These are phyloP conservation scores for Mus spicilegus DNA, from an alignment of 2,113 vertebrate genomes.

Conservation along the genomic window DNA sequence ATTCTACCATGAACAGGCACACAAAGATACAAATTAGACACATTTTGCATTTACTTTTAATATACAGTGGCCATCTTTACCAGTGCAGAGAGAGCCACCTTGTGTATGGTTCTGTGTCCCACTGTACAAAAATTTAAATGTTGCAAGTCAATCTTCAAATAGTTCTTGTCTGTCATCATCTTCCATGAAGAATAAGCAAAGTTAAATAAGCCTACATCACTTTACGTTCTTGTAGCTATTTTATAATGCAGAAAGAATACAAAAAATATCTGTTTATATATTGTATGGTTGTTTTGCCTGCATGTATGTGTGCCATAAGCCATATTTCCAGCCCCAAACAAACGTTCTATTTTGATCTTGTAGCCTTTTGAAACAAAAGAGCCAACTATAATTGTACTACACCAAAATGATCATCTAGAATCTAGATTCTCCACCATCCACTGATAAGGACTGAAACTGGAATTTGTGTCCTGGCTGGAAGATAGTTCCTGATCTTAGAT, in stretches of 20 bases:
- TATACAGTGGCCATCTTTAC: neutral
- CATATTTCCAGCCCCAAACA: neutral
- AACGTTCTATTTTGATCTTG: neutral
- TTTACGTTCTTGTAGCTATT: neutral
- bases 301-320: neutral
- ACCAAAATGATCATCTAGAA: neutral
- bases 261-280: neutral
- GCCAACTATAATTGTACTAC: neutral
- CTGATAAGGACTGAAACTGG: neutral
- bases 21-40: neutral
- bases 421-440: neutral
- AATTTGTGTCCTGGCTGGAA: neutral
- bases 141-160: neutral
- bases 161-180: neutral
- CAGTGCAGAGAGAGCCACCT: neutral
- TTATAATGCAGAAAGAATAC: neutral
- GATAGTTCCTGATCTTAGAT: neutral
- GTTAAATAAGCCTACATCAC: neutral
- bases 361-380: conserved; percentile 2
- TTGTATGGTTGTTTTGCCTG: neutral
- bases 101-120: neutral
- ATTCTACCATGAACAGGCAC: neutral
- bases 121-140: neutral
- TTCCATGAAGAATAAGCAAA: neutral
- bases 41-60: neutral